Evolutionary conservation across 2,888 invertebrate genomes (phyloP), one percentile per base, ranked within the genome.

Genomic region (Netelia virgata): DNA sequence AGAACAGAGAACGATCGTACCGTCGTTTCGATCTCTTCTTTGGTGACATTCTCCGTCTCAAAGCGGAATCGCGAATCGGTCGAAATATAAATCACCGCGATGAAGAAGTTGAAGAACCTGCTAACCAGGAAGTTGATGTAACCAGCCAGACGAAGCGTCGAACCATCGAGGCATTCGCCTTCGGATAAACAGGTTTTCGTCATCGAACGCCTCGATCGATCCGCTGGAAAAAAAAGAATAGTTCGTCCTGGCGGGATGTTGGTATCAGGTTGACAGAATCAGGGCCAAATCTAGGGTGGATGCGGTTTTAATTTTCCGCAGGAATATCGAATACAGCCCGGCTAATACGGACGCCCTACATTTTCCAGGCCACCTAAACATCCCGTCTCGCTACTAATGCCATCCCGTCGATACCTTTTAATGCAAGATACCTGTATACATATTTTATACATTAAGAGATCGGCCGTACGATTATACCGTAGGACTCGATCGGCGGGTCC

Each of bases 391-490:
- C 5, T 36, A 36, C 36, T 14, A 10, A 47, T 47, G 47, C 47
- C 47, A 47, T 47, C 11, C 10, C 3, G 11, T 47, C 47, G 47
- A 64, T 41, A 16, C 36, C 18, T 43, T 3, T 50, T 16, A 11
- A 68, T 23, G 50, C 14, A 10, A 3, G n/a, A 53, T 53, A 55
- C 18, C 14, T 6, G 16, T 18, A 70, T 57, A 55, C 53, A 41
- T 6, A 55, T 3, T 55, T 28, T 53, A 9, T 70, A 3, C 11
- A 28, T 55, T 16, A 11, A 47, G 55, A 76, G 81, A 73, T 84
- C 86, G 83, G 76, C 64, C 85, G 78, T 74, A 16, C 69, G 85
- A 87, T 86, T 84, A 87, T 86, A 84, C 82, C 85, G 84, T 86
- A 81, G 84, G 75, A 83, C 76, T 83, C 77, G 83, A 85, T 85